Conservation (phyloP, 1,140 invertebrate species). For the Dolichoris vasculosae region DNA sequence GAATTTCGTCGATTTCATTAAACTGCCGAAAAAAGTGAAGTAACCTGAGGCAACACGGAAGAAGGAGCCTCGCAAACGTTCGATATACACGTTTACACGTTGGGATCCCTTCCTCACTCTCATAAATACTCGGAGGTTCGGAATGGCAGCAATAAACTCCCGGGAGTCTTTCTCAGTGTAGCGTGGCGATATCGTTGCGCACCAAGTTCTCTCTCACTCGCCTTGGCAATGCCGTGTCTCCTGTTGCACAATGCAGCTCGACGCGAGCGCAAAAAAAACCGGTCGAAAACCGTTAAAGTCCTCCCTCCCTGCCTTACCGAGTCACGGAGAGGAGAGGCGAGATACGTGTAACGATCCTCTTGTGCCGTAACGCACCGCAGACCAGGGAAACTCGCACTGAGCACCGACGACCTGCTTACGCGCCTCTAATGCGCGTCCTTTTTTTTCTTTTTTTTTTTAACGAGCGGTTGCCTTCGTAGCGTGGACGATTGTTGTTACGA, state of each 20-base stretch:
- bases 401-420: conserved; percentile 18
- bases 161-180: conserved; percentile 26
- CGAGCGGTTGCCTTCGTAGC: not conserved
- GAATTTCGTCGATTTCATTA: too few species aligned
- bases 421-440: not conserved
- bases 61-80: not conserved
- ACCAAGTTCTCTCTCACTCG: conserved; percentile 21
- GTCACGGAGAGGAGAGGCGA: not conserved
- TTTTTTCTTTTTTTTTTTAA: not conserved
- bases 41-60: not conserved
- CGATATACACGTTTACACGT: not conserved
- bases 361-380: conserved; percentile 11
- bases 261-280: conserved; percentile 14
- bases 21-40: too few species aligned
- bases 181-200: not conserved
- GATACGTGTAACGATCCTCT: conserved; percentile 13
- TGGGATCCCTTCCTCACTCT: not conserved
- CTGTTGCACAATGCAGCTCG: conserved; percentile 56
- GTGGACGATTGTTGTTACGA: not conserved
- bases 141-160: conserved; percentile 4
- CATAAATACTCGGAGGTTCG: not conserved
- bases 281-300: conserved; percentile 48
- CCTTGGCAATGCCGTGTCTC: conserved; percentile 55
- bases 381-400: not conserved
- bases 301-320: not conserved